Conservation (phyloP, 2,888 invertebrate species). For the Tenthredo livida region DNA sequence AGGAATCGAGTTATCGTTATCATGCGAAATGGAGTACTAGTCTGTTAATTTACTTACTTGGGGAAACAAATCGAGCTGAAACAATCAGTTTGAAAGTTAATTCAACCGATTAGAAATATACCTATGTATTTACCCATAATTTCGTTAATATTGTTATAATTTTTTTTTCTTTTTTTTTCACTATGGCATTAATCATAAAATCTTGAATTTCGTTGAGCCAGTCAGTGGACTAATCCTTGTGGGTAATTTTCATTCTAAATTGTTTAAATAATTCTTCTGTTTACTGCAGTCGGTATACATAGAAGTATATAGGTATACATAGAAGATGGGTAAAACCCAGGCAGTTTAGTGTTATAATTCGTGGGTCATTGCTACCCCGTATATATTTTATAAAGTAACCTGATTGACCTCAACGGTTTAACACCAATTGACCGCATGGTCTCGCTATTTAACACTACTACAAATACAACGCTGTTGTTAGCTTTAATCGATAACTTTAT, state of each 20-base stretch:
- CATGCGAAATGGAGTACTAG: not conserved
- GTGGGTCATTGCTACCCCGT: constrained; percentile 49
- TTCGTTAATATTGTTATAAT: too few relatives aligned
- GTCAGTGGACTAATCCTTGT: not conserved
- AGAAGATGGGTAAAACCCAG: not conserved
- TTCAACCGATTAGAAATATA: not conserved
- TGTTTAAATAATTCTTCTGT: not conserved
- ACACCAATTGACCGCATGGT: constrained; percentile 66
- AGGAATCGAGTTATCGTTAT: constrained; percentile 24
- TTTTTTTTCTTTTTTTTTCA: not conserved
- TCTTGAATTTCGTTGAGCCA: not conserved
- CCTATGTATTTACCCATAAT: not conserved
- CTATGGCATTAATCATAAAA: not conserved
- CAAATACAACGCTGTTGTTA: not conserved
- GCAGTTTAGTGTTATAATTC: constrained; percentile 40
- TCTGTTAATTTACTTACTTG: not conserved
- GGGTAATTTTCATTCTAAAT: not conserved
- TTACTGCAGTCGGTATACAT: not conserved
- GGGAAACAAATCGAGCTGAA: constrained; percentile 13
- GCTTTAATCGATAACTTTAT: constrained; percentile 43
- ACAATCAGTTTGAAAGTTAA: constrained; percentile 9
- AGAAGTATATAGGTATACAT: not conserved
- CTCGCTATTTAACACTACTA: not conserved
- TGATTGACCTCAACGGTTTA: constrained; percentile 69
- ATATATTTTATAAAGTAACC: constrained; percentile 58